A percentile compares a stretch with the other conserved stretches of the same genome.
Conservation (phyloP, 2,113 vertebrate genomes). For the Zosterops lateralis region DNA sequence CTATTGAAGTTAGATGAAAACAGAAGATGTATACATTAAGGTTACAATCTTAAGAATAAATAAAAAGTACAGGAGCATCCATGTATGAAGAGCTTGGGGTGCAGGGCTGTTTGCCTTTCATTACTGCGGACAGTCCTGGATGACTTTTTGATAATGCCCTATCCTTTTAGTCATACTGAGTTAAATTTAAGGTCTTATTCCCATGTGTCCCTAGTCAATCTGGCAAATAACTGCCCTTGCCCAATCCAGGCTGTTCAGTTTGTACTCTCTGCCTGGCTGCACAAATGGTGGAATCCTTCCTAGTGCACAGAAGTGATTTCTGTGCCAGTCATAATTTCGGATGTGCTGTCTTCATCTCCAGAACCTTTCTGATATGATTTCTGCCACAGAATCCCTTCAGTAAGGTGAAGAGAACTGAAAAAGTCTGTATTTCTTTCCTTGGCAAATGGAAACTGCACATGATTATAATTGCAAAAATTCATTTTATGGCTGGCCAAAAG, state of each 20-base stretch:
- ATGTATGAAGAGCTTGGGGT: background rate
- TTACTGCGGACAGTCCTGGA: background rate
- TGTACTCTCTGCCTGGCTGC: background rate
- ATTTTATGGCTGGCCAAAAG: background rate
- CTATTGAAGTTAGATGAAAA: background rate
- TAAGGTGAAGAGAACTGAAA: background rate
- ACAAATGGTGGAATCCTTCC: background rate
- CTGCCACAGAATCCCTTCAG: background rate
- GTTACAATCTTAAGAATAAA: background rate
- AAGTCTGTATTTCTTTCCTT: background rate
- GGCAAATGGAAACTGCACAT: background rate
- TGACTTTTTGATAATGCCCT: background rate
- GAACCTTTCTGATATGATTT: background rate
- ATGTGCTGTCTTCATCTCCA: background rate
- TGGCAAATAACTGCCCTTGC: background rate
- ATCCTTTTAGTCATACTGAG: background rate
- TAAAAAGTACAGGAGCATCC: background rate
- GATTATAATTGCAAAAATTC: background rate
- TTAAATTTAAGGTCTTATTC: background rate
- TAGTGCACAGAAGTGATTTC: background rate
- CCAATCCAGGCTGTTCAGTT: fast-evolving
- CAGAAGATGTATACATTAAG: background rate
- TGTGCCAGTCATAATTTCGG: background rate
- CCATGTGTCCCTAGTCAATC: background rate
- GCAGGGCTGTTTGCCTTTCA: background rate